Evolutionary conservation across 1,140 invertebrate species (phyloP).

Genomic region (Euborellia annulipes): DNA sequence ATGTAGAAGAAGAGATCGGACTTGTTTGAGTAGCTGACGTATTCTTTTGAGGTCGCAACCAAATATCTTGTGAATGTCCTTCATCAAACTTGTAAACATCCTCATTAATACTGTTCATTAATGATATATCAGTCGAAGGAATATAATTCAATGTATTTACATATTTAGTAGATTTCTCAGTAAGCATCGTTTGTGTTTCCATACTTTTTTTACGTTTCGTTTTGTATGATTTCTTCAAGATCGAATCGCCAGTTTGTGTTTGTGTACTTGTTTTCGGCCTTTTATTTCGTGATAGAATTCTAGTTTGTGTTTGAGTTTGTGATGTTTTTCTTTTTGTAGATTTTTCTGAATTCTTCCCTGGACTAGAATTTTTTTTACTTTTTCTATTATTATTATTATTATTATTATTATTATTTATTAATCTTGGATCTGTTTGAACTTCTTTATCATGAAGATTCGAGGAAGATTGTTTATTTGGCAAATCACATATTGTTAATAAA

Average conservation of each 20-base stretch:
- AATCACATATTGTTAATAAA: slow-evolving; percentile 14
- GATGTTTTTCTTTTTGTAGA: slow-evolving; percentile 21
- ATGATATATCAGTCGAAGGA: too few relatives aligned
- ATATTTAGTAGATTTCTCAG: slow-evolving; percentile 9
- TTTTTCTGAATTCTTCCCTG: slow-evolving; percentile 15
- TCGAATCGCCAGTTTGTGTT: slow-evolving; percentile 31
- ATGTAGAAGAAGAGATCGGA: slow-evolving; percentile 17
- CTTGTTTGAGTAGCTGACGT: slow-evolving; percentile 30
- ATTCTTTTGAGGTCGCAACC: slow-evolving; percentile 22
- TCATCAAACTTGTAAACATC: too few relatives aligned
- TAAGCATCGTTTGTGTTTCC: slow-evolving; percentile 15
- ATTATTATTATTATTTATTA: slow-evolving; percentile 18
- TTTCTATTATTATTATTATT: too few relatives aligned
- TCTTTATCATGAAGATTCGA: slow-evolving; percentile 17
- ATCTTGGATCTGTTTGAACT: slow-evolving; percentile 24
- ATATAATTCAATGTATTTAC: too few relatives aligned
- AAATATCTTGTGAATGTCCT: slow-evolving; percentile 20
- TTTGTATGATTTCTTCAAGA: slow-evolving; percentile 17
- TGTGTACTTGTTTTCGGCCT: slow-evolving; percentile 24
- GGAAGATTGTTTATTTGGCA: slow-evolving; percentile 13
- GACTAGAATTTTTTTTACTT: slow-evolving; percentile 17
- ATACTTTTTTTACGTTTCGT: slow-evolving; percentile 11
- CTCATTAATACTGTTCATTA: too few relatives aligned
- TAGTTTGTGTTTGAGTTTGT: slow-evolving; percentile 34
- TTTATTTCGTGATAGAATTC: slow-evolving; percentile 20